These are phyloP conservation scores for Coleophora flavipennella DNA, from an alignment of 2,888 invertebrate species.

Conservation along the genomic window DNA sequence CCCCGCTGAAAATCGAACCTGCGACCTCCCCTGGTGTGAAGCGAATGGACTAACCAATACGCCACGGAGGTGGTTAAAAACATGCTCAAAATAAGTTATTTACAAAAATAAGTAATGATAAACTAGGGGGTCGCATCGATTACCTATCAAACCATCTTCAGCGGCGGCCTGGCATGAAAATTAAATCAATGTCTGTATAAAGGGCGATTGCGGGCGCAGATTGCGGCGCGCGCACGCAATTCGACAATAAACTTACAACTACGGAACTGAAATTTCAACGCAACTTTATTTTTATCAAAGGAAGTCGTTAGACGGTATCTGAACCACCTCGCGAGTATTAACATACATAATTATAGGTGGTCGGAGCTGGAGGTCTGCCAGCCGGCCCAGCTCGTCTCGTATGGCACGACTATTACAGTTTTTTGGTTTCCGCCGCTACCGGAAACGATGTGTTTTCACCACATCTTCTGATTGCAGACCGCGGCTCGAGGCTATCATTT, in stretches of 20 bases:
- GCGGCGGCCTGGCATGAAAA: constrained; percentile 41
- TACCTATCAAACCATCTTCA: constrained; percentile 23
- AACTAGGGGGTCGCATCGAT: no score
- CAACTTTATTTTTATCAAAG: constrained; percentile 70
- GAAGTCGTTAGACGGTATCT: constrained; percentile 71
- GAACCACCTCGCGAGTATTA: constrained; percentile 65
- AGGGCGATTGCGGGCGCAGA: constrained; percentile 55
- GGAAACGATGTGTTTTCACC: constrained; percentile 47
- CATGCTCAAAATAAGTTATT: no score
- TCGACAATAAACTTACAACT: constrained; percentile 64
- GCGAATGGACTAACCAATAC: no score
- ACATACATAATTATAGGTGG: constrained; percentile 71
- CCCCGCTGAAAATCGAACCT: no score
- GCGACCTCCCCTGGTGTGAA: no score
- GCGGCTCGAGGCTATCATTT: constrained; percentile 4
- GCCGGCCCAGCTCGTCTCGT: constrained; percentile 51
- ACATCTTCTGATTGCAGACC: constrained; percentile 31
- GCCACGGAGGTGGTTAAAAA: no score
- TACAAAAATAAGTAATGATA: no score
- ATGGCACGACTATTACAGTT: constrained; percentile 54
- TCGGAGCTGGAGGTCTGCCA: constrained; percentile 62
- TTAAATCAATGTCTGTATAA: constrained; percentile 69
- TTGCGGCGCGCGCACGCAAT: constrained; percentile 59
- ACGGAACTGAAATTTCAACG: constrained; percentile 71
- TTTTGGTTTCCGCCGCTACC: constrained; percentile 49